Evolutionary conservation across 2,797 vertebrate genomes (phyloP).

Genomic region (Sebastiscus albofasciatus): DNA sequence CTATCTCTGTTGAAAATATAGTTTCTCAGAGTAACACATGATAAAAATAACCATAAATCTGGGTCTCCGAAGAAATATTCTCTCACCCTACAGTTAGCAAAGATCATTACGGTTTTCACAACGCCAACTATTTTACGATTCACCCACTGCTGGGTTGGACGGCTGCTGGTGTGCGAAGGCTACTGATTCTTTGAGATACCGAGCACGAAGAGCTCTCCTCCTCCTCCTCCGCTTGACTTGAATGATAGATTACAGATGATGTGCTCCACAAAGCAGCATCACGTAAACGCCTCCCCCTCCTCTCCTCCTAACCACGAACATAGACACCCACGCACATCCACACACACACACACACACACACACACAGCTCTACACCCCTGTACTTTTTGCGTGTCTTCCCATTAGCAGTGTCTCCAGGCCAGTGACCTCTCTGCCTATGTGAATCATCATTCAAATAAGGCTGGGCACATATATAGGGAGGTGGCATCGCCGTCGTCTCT

Average conservation of each 20-base stretch:
- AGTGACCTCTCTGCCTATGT: slow-evolving; percentile 60
- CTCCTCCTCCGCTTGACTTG: slow-evolving; percentile 42
- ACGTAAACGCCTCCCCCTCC: slow-evolving; percentile 14
- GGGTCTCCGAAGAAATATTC: not conserved
- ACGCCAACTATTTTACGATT: not conserved
- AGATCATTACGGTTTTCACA: not conserved
- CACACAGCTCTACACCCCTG: not conserved
- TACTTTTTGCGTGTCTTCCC: slow-evolving; percentile 42
- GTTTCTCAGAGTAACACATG: not conserved
- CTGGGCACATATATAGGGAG: slow-evolving; percentile 62
- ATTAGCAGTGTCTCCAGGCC: slow-evolving; percentile 64
- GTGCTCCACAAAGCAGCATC: slow-evolving; percentile 53
- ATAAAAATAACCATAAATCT: not conserved
- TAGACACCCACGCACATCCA: slow-evolving; percentile 35
- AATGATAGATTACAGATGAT: slow-evolving; percentile 69
- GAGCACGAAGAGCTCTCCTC: slow-evolving; percentile 17
- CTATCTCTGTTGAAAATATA: not conserved
- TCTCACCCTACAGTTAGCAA: not conserved
- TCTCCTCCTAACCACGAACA: slow-evolving; percentile 22
- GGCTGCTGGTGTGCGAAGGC: not conserved
- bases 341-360: slow-evolving; percentile 28
- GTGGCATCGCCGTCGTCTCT: slow-evolving; percentile 90
- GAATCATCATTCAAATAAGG: slow-evolving; percentile 71
- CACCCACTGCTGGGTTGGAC: not conserved
- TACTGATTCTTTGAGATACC: slow-evolving; percentile 24